phyloP scores from a whole-genome alignment of 2,113 vertebrate species.

The Electrona antarctica region DNA sequence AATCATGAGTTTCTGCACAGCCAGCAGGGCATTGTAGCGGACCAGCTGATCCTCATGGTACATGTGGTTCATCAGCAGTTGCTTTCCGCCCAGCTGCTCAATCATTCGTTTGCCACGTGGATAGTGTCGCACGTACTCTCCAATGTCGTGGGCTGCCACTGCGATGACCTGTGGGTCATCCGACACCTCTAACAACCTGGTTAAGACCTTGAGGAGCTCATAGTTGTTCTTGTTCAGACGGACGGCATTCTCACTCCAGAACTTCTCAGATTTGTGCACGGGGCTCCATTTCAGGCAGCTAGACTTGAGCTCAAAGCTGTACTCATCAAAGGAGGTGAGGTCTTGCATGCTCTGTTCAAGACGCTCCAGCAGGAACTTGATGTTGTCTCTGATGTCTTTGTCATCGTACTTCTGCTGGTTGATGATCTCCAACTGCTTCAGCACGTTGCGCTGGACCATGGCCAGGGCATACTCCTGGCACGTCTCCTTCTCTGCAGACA shows the following conservation, averaged over 20 bases:
- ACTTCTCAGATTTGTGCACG: too few relatives aligned
- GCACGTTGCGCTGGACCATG: conserved; percentile 98
- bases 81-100: conserved; percentile 90
- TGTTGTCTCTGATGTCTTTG: conserved; percentile 97
- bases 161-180: conserved; percentile 91
- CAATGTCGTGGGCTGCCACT: conserved; percentile 89
- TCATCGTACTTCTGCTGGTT: conserved; percentile 99
- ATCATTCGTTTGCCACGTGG: conserved; percentile 90
- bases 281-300: too few relatives aligned
- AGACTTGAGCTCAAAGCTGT: too few relatives aligned
- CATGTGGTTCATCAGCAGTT: conserved; percentile 94
- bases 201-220: conserved; percentile 81
- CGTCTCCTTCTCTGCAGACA: conserved; percentile 93
- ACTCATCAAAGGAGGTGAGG: conserved; percentile 72
- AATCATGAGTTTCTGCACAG: conserved; percentile 92
- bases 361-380: conserved; percentile 95
- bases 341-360: conserved; percentile 98
- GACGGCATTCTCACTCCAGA: too few relatives aligned
- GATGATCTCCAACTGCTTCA: conserved; percentile 97
- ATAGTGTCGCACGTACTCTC: conserved; percentile 90
- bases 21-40: conserved; percentile 89
- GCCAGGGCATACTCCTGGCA: conserved; percentile 96
- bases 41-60: conserved; percentile 92
- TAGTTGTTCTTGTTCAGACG: too few relatives aligned
- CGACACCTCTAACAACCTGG: conserved; percentile 88